Conservation (phyloP, 2,888 invertebrate genomes). For the Ochropleura plecta region DNA sequence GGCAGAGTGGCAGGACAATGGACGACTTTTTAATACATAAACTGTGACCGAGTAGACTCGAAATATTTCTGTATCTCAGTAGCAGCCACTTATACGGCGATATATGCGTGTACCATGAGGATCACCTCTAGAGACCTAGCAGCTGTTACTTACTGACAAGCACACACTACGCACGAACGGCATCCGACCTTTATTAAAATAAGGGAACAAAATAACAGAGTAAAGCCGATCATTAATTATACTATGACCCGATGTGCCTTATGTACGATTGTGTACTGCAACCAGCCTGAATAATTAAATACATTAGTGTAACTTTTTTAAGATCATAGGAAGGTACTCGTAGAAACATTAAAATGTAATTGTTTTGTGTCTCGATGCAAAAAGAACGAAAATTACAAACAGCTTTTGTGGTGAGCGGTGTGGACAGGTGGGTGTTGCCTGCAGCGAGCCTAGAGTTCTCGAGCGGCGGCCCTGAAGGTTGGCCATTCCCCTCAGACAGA, state of each 20-base stretch:
- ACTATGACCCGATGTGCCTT: not conserved
- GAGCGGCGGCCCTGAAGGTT: conserved; percentile 10
- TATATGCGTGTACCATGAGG: no score
- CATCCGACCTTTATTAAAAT: not conserved
- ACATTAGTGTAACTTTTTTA: not conserved
- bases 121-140: not conserved
- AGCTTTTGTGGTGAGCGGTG: not conserved
- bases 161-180: not conserved
- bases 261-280: not conserved
- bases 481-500: conserved; percentile 16
- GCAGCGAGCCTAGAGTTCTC: not conserved
- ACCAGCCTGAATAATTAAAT: not conserved
- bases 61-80: no score
- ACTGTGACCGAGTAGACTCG: not conserved
- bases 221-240: not conserved
- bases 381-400: not conserved
- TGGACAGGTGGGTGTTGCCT: not conserved
- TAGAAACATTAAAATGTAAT: not conserved
- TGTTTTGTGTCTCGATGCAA: not conserved
- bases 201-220: not conserved
- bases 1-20: conserved; percentile 31
- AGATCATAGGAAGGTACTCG: not conserved
- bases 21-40: conserved; percentile 17
- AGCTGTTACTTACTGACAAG: not conserved
- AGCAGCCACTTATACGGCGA: no score